Conservation (phyloP, 2,797 vertebrate genomes). For the Odontamblyopus rebecca region DNA sequence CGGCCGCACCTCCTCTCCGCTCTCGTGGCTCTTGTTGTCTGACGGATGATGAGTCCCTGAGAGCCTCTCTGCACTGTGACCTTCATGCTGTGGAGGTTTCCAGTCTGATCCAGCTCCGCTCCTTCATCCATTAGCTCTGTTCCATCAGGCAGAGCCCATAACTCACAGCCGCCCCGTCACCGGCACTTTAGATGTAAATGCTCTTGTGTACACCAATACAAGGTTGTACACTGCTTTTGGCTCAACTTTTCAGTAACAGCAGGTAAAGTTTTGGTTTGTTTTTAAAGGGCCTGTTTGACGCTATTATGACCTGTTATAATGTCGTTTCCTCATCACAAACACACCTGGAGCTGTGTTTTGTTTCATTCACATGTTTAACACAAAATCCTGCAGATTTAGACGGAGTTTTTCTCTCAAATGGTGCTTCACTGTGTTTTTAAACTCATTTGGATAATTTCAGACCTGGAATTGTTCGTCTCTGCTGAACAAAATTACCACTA, state of each 20-base stretch:
- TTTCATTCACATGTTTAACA: too few species aligned
- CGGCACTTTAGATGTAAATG: slow-evolving; percentile 15
- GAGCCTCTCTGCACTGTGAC: slow-evolving; percentile 38
- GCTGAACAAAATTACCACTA: too few species aligned
- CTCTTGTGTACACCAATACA: slow-evolving; percentile 7
- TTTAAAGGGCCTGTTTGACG: too few species aligned
- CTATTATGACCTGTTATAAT: too few species aligned
- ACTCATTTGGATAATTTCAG: too few species aligned
- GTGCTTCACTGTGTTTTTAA: too few species aligned
- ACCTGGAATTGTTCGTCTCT: too few species aligned
- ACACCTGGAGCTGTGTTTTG: too few species aligned
- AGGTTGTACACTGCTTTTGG: neutral
- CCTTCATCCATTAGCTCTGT: slow-evolving; percentile 32
- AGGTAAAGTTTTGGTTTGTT: slow-evolving; percentile 12
- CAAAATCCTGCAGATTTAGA: too few species aligned
- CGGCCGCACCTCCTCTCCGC: neutral
- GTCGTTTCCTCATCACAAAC: too few species aligned
- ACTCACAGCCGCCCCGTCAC: slow-evolving; percentile 14
- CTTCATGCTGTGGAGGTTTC: slow-evolving; percentile 46
- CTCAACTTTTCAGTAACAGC: neutral
- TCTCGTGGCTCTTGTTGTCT: slow-evolving; percentile 32
- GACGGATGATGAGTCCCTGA: slow-evolving; percentile 41
- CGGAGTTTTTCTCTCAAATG: too few species aligned
- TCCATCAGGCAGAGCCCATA: slow-evolving; percentile 17
- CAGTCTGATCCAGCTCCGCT: slow-evolving; percentile 25